Evolutionary conservation across 2,113 vertebrate species (phyloP), one percentile per base, ranked within the genome.

Genomic region (Corvus cornix): DNA sequence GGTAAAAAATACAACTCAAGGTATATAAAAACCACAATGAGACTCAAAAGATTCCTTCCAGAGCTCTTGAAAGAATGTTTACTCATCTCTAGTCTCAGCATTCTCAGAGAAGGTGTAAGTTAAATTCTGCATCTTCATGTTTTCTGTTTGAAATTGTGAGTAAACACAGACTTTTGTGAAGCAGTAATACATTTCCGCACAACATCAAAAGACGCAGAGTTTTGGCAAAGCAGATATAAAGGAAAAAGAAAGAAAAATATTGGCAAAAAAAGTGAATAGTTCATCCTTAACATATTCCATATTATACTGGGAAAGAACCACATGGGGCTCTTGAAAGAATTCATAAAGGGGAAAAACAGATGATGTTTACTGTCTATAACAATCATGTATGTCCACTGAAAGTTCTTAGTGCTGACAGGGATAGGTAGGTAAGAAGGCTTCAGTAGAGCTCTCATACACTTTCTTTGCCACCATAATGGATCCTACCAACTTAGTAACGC

Each of bases 381-480:
- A 68, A 56, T 30, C 48, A 30, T 5, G 13, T 1, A 1, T 2
- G 31, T 14, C 22, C 23, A 17, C 0, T 33, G 26, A 1, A 79
- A 62, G 52, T 28, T 24, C 6, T 39, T 7, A 30, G 31, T 62
- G 41, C 49, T 39, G 62, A n/a, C 2, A 37, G 21, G 41, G 24
- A 52, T 1, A 10, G 43, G 55, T 0, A 35, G 31, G 67, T 39
- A 33, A 56, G 13, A 48, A n/a, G n/a, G n/a, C 63, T 68, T 28
- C 53, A 39, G 19, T 4, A 22, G 24, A 87, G 43, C 18, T 44
- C 19, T 52, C 69, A 8, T 14, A 24, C 37, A 16, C 30, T 6
- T 39, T 33, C 59, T 55, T 53, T 83, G 59, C 28, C 67, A 44
- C 20, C 37, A 10, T 7, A 73, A 69, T 10, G 2, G 1, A 30